Base-by-base conservation (phyloP, 2,888 invertebrate genomes). In the Lypha dubia region DNA sequence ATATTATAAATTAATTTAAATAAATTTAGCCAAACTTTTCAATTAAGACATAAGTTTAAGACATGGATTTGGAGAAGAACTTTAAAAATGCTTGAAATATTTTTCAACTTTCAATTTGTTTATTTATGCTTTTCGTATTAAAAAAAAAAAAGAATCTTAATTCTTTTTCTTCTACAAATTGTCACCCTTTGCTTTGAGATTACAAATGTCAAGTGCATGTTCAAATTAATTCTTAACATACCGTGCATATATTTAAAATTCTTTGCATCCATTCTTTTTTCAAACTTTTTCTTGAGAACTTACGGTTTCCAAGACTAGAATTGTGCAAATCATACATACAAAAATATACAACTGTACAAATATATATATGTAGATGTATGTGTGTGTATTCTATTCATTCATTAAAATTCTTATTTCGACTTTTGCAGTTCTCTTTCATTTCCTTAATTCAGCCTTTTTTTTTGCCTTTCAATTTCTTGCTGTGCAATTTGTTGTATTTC, bases 171-270 rank as follows among this genome's bases (percentile, higher is more conserved):
- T n/a, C n/a, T 35, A 73, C 65, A 83, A 83, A 79, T 75, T 75
- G 71, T 84, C 83, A 84, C 65, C 79, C 75, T 76, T 53, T 62
- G 32, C 70, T 60, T 67, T 53, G 67, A 75, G 83, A 84, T 79
- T 79, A 84, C 79, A 79, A 84, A 79, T 84, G 83, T 84, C 83
- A 84, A 84, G 83, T 76, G 71, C 83, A 84, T 84, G 83, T 84
- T 84, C 38, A 67, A 84, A 84, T 80, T 80, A 80, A 80, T 51
- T 62, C 84, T 60, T 65, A 38, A 67, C 84, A 84, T 60, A 71
- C 67, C 71, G 73, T 53, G 32, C 71, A 80, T 71, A 44, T 53
- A 84, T 71, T 71, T 35, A 56, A 49, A 51, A 60, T 51, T 38
- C 20, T 44, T 65, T 32, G 58, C 32, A 49, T 68, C 28, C 58